phyloP scores from a whole-genome alignment of 2,113 vertebrate genomes.

The Heterocephalus glaber region DNA sequence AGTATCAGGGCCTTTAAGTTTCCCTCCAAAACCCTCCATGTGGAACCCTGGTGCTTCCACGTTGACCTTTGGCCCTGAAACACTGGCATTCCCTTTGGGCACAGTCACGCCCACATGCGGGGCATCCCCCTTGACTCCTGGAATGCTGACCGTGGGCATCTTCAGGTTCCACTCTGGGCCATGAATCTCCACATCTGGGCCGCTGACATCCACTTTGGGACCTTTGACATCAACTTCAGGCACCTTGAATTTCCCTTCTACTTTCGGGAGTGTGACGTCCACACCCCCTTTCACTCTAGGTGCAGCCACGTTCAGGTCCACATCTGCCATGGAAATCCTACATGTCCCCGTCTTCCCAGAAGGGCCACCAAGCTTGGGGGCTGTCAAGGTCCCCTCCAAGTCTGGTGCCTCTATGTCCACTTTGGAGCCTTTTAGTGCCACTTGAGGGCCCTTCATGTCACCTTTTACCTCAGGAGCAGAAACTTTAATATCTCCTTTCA shows the following conservation, averaged over 20 bases:
- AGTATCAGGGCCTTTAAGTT: conserved; percentile 75
- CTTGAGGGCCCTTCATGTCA: conserved; percentile 70
- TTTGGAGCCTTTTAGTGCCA: conserved; percentile 70
- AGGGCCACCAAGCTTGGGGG: conserved; percentile 67
- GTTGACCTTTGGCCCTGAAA: conserved; percentile 72
- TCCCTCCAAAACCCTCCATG: conserved; percentile 60
- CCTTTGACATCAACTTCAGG: conserved; percentile 76
- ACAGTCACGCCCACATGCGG: conserved; percentile 51
- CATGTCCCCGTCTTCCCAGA: conserved; percentile 69
- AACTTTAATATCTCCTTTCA: conserved; percentile 72
- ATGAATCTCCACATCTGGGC: conserved; percentile 60
- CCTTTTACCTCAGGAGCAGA: conserved; percentile 67
- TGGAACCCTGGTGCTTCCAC: conserved; percentile 70
- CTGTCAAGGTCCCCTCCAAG: conserved; percentile 47
- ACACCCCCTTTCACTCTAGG: conserved; percentile 69
- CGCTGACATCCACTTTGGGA: conserved; percentile 39
- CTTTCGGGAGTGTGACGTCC: conserved; percentile 25
- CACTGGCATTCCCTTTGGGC: conserved; percentile 58
- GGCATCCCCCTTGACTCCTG: conserved; percentile 73
- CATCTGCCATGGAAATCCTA: conserved; percentile 68
- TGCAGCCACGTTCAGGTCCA: conserved; percentile 70
- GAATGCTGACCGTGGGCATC: conserved; percentile 73
- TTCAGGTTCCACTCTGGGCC: conserved; percentile 78
- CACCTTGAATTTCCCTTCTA: conserved; percentile 44
- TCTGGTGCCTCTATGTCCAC: conserved; percentile 63